phyloP scores from a whole-genome alignment of 2,113 vertebrate species.

The Heterotilapia buettikoferi region DNA sequence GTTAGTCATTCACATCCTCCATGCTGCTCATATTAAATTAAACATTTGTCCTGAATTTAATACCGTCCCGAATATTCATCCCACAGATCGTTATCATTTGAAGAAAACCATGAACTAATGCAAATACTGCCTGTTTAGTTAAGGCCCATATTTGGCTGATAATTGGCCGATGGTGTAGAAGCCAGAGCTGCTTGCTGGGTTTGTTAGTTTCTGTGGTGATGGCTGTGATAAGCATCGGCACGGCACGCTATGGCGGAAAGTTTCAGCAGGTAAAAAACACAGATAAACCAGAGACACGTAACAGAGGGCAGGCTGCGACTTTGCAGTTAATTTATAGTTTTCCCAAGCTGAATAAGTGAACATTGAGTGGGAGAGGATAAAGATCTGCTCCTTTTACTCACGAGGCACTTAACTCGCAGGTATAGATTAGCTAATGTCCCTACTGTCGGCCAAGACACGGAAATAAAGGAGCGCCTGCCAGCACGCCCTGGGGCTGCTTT shows the following conservation, averaged over 20 bases:
- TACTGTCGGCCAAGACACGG: neutral
- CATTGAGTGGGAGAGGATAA: slow-evolving; percentile 31
- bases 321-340: slow-evolving; percentile 49
- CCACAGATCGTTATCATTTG: neutral
- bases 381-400: slow-evolving; percentile 26
- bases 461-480: neutral
- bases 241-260: neutral
- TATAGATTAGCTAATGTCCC: slow-evolving; percentile 44
- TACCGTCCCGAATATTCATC: neutral
- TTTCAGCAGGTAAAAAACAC: slow-evolving; percentile 15
- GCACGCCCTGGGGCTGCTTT: neutral
- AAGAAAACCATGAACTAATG: neutral
- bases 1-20: neutral
- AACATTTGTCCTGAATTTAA: neutral
- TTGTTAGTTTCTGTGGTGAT: slow-evolving; percentile 20
- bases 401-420: slow-evolving; percentile 27
- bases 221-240: slow-evolving; percentile 18
- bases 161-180: neutral
- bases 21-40: neutral
- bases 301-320: slow-evolving; percentile 32
- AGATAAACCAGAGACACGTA: slow-evolving; percentile 36
- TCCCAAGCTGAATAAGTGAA: slow-evolving; percentile 37
- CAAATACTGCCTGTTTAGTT: neutral
- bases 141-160: neutral
- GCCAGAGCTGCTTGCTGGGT: neutral